phyloP scores from a whole-genome alignment of 2,888 invertebrate genomes.

The Drosophila demipolita region DNA sequence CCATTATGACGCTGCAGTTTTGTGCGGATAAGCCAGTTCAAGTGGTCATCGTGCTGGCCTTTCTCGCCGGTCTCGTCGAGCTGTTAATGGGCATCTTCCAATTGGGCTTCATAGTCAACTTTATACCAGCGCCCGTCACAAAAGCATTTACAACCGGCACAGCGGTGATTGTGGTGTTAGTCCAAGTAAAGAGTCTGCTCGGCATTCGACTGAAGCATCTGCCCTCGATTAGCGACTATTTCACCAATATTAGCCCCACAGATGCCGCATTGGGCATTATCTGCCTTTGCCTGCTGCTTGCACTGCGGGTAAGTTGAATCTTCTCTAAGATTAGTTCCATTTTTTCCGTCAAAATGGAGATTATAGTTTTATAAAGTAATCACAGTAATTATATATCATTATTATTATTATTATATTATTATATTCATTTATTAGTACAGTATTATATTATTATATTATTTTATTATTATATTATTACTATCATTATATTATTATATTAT shows the following conservation, averaged over 20 bases:
- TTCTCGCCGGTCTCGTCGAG: constrained; percentile 92
- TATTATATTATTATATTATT: too few relatives aligned
- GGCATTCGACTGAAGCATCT: constrained; percentile 87
- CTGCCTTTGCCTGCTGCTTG: constrained; percentile 89
- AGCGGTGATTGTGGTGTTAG: constrained; percentile 90
- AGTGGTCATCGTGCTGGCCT: constrained; percentile 91
- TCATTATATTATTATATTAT: too few relatives aligned
- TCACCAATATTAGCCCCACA: constrained; percentile 86
- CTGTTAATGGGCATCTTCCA: constrained; percentile 92
- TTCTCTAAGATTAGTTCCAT: not conserved
- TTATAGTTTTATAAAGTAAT: too few relatives aligned
- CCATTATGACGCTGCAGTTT: constrained; percentile 92
- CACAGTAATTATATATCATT: too few relatives aligned
- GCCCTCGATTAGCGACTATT: constrained; percentile 83
- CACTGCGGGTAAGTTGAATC: constrained; percentile 87
- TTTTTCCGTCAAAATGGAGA: too few relatives aligned
- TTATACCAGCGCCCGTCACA: constrained; percentile 93
- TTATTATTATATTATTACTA: too few relatives aligned
- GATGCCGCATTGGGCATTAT: constrained; percentile 89
- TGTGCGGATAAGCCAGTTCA: constrained; percentile 89
- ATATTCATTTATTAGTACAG: too few relatives aligned
- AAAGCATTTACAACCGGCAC: constrained; percentile 94
- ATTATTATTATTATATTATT: too few relatives aligned
- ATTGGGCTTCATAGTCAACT: constrained; percentile 93
- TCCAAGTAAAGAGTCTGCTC: constrained; percentile 91